These are phyloP conservation scores for Sclerurus mexicanus DNA, from an alignment of 2,113 vertebrate genomes.

Conservation along the genomic window DNA sequence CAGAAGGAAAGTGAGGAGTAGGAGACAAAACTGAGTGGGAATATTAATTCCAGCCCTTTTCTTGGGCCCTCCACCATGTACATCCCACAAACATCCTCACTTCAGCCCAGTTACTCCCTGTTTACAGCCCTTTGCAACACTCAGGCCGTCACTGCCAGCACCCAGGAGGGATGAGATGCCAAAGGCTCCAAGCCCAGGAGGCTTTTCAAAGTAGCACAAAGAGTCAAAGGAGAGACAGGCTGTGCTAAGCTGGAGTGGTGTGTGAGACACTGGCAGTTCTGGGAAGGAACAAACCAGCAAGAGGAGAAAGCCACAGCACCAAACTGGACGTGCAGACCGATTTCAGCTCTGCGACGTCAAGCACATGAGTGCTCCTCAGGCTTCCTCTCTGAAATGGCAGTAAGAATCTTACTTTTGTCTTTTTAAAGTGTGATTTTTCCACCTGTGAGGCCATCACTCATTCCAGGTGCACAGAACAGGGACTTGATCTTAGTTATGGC, in stretches of 20 bases:
- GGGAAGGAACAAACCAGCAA: background rate
- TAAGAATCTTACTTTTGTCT: background rate
- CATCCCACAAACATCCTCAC: accelerated
- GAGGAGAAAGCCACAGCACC: background rate
- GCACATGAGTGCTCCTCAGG: background rate
- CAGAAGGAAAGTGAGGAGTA: background rate
- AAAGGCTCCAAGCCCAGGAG: background rate
- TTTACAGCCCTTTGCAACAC: background rate
- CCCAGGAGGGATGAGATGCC: background rate
- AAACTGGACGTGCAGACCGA: background rate
- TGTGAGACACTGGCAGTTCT: background rate
- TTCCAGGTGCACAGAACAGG: background rate
- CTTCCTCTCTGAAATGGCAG: background rate
- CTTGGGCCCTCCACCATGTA: background rate
- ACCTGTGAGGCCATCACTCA: background rate
- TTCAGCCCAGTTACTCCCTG: background rate
- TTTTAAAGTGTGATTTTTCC: background rate
- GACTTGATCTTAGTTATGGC: background rate
- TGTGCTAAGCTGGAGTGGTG: background rate
- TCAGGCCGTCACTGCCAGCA: background rate
- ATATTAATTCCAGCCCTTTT: background rate
- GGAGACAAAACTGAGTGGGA: background rate
- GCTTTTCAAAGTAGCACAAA: constrained; percentile 18
- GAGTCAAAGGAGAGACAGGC: background rate
- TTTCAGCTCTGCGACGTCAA: background rate